Evolutionary conservation across 2,888 invertebrate species (phyloP), one percentile per base, ranked within the genome.

Genomic region (Podabrus alpinus): DNA sequence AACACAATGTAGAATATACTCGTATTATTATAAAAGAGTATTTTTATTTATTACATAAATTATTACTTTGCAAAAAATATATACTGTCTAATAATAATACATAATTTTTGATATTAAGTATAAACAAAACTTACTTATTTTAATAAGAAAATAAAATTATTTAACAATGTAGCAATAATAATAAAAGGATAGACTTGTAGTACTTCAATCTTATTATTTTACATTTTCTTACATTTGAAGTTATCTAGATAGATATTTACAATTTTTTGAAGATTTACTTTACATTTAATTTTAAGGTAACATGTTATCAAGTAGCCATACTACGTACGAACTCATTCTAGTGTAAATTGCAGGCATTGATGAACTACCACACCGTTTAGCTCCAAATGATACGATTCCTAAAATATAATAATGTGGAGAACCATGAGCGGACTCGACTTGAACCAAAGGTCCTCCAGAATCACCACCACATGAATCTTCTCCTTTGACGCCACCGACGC

Each of bases 391-490:
- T 0, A 93, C 92, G 0, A 93, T 85, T 5, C 93, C 93, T 67
- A 91, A 86, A 9, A 91, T 82, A 77, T 88, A 89, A 79, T 87
- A 89, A 77, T 89, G 89, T 0, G 91, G 91, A 0, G 89, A 88
- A 4, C 89, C 89, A 1, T 85, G 81, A 1, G 87, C 86, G 61
- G 88, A 87, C 75, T 86, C 89, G 3, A 89, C 83, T 67, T 84
- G 84, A 84, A 87, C 86, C 4, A 89, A 78, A 0, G 92, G 92
- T 5, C 92, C 92, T 5, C 92, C 92, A 0, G 91, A 91, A 81
- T 92, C 92, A 0, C 92, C 92, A 0, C 87, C 88, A 77, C 92
- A 92, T 0, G 91, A 89, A 80, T 92, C 92, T 73, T 89, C 87
- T 70, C 91, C 90, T 0, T 84, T 80, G 66, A 88, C 86, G 21